A percentile compares a stretch with the other conserved stretches of the same genome.
These are phyloP conservation scores for Grallaria varia DNA, from an alignment of 2,113 vertebrate species.

Conservation along the genomic window DNA sequence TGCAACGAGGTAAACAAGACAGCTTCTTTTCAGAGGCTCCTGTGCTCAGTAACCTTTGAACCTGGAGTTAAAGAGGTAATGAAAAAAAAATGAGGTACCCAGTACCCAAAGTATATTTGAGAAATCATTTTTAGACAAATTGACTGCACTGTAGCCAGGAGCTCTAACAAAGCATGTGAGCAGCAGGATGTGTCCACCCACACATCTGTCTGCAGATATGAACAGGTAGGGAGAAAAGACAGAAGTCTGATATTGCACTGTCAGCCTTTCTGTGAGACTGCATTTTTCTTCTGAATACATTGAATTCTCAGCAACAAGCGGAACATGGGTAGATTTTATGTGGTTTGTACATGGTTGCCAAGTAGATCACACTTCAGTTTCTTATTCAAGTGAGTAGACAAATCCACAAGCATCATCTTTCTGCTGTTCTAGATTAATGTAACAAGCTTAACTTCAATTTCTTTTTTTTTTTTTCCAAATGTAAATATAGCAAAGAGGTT, in stretches of 20 bases:
- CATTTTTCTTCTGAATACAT: not conserved
- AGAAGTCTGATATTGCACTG: not conserved
- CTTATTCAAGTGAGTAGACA: not conserved
- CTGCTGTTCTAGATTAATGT: not conserved
- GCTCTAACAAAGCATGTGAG: not conserved
- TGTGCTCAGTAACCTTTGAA: not conserved
- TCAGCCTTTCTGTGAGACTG: not conserved
- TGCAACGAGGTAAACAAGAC: not conserved
- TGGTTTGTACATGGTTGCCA: not conserved
- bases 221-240: not conserved
- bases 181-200: not conserved
- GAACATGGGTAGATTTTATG: not conserved
- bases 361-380: not conserved
- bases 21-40: not conserved
- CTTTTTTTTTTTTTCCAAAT: not conserved
- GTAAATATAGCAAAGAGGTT: not conserved
- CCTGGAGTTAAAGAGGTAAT: not conserved
- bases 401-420: not conserved
- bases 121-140: not conserved
- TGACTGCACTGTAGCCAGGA: not conserved
- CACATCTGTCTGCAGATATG: not conserved
- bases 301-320: not conserved
- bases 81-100: not conserved
- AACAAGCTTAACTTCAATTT: not conserved
- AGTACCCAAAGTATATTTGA: not conserved